Conservation (phyloP, 2,888 invertebrate genomes). For the Panzeria rudis region DNA sequence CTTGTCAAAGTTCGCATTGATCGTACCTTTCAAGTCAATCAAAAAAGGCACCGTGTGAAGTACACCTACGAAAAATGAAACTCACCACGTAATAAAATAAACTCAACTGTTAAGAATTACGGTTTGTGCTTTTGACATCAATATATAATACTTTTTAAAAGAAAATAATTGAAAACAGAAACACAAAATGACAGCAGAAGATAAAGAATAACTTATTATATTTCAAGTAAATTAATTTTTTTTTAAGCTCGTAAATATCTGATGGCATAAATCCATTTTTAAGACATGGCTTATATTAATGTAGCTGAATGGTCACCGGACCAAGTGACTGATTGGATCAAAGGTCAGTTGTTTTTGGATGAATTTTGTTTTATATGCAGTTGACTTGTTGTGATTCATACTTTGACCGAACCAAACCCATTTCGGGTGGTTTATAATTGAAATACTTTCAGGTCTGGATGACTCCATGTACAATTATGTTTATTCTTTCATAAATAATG, state of each 20-base stretch:
- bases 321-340: constrained; percentile 95
- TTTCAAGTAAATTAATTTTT: constrained; percentile 44
- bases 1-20: no score
- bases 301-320: constrained; percentile 95
- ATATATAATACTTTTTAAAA: not conserved
- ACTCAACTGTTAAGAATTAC: no score
- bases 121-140: constrained; percentile 1
- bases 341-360: constrained; percentile 86
- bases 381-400: constrained; percentile 42
- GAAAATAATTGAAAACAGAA: constrained; percentile 31
- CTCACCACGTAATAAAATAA: no score
- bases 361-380: not conserved
- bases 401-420: constrained; percentile 49
- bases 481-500: constrained; percentile 91
- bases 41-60: no score
- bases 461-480: constrained; percentile 90
- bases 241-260: constrained; percentile 1
- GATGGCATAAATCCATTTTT: constrained; percentile 34
- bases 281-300: constrained; percentile 91
- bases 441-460: constrained; percentile 80
- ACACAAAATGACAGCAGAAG: constrained; percentile 47
- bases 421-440: constrained; percentile 30
- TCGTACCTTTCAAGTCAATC: no score
- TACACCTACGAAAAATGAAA: no score
- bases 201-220: constrained; percentile 51